Evolutionary conservation across 2,113 vertebrate genomes (phyloP), one percentile per base, ranked within the genome.

Genomic region (Zosterops pallidus): DNA sequence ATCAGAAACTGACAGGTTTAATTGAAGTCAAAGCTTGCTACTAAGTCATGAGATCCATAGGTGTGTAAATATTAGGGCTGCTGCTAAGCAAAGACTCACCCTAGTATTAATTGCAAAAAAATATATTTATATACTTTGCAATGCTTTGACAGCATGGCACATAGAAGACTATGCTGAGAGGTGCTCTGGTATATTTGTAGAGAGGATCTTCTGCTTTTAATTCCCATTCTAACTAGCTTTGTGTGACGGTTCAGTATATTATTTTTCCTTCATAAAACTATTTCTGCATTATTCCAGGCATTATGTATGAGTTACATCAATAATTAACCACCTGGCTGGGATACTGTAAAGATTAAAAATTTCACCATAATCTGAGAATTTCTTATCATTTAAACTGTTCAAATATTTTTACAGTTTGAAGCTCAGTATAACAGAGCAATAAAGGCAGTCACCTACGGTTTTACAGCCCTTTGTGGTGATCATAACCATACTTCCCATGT

Each of bases 11-110:
- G 70, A 46, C 86, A 95, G 69, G 65, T 95, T 86, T 96, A 95
- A 97, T 92, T 95, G 76, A 96, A 97, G 91, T 83, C 88, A 94
- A 86, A 89, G 39, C 82, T 93, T 88, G 64, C 71, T 92, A 74
- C 80, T 90, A 75, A 92, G 89, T 93, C 90, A 75, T 79, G 72
- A 94, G 72, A 86, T 79, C 42, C 56, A 5, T 90, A 91, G 64
- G 82, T 79, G 76, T 62, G 71, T 95, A 94, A 95, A 96, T 89
- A 95, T 80, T 89, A 93, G 52, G 88, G 77, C 60, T 88, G 75
- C 80, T 94, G 53, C 67, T 90, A 90, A 88, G 84, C 74, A 94
- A 69, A 87, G 63, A 92, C 79, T 90, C 16, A 5, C 35, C 35
- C 74, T 86, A 94, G 42, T 84, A 86, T 86, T 74, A 76, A 64